Evolutionary conservation across 2,888 invertebrate genomes (phyloP), one percentile per base, ranked within the genome.

Genomic region (Mythimna pallens): DNA sequence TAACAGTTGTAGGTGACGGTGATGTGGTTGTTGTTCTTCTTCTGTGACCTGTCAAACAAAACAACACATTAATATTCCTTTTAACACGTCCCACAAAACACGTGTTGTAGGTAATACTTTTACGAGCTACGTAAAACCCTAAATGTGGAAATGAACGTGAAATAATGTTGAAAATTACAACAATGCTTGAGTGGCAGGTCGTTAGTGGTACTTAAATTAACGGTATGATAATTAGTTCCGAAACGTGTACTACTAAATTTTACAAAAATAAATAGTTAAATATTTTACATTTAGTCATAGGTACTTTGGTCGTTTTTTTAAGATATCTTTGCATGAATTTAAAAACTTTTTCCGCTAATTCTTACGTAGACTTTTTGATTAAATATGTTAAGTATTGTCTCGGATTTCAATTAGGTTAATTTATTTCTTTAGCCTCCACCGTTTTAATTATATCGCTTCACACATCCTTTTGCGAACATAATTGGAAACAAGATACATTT

Each of bases 1-100:
- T 86, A 30, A 92, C 81, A 90, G 92, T 91, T 86, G 94, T 91
- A 75, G 94, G 92, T 0, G 92, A 89, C 69, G 94, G 65, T 63
- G 87, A 75, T 50, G 84, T 93, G n/a, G 95, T 93, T 40, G 93
- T 93, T 64, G 94, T 95, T 94, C 95, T 96, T 94, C 96, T 94
- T 87, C 95, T 93, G 86, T 96, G 96, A 89, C 95, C 96, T 96
- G 92, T 59, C 62, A 86, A 74, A 72, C 62, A 78, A 68, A 58
- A 78, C 20, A 17, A 52, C 4, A 34, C 17, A 25, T 73, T 52
- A 43, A 43, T 17, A 52, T 58, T n/a, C 1, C 0, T 17, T 17
- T 12, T n/a, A 34, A 22, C 3, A 3, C 40, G n/a, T 61, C 36
- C 5, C 7, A 36, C 36, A 40, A 22, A 73, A 64, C 20, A 72